Evolutionary conservation across 2,888 invertebrate genomes (phyloP).

Genomic region (Philereme vetulata): DNA sequence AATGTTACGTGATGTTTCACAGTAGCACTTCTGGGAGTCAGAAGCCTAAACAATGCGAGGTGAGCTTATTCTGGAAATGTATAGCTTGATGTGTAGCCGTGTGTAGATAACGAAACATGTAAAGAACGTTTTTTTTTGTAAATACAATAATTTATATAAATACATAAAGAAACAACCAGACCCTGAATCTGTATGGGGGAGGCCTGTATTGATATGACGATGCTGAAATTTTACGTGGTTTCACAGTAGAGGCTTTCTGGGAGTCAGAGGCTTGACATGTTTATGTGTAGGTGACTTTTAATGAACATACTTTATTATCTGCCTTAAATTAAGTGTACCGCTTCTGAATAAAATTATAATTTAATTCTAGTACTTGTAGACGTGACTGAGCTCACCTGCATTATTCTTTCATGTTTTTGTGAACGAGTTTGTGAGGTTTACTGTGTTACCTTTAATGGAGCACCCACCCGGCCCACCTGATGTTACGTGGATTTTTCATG

Average conservation of each 20-base stretch:
- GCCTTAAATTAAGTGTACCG: constrained; percentile 19
- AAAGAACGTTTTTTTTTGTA: too few relatives aligned
- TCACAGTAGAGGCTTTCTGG: too few relatives aligned
- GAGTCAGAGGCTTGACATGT: constrained; percentile 9
- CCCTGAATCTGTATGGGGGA: not conserved
- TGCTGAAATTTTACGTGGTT: not conserved
- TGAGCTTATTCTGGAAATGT: too few relatives aligned
- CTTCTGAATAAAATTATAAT: constrained; percentile 19
- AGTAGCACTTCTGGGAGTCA: constrained; percentile 16
- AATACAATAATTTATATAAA: too few relatives aligned
- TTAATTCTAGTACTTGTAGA: constrained; percentile 13
- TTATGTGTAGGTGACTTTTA: constrained; percentile 27
- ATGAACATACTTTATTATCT: constrained; percentile 26
- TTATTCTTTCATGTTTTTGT: too few relatives aligned
- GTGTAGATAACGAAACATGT: not conserved
- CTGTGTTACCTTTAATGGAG: too few relatives aligned
- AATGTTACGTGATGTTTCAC: not conserved
- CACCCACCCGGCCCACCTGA: too few relatives aligned
- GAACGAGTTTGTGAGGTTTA: too few relatives aligned
- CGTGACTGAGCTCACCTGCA: not conserved
- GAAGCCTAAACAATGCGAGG: too few relatives aligned
- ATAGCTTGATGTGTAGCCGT: too few relatives aligned
- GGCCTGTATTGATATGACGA: not conserved
- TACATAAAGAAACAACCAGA: not conserved
- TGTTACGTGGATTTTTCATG: too few relatives aligned